Percentiles rank a stretch among this genome's conserved stretches.
Evolutionary conservation across 1,140 invertebrate species (phyloP).

Genomic region (Drosophila rufa): DNA sequence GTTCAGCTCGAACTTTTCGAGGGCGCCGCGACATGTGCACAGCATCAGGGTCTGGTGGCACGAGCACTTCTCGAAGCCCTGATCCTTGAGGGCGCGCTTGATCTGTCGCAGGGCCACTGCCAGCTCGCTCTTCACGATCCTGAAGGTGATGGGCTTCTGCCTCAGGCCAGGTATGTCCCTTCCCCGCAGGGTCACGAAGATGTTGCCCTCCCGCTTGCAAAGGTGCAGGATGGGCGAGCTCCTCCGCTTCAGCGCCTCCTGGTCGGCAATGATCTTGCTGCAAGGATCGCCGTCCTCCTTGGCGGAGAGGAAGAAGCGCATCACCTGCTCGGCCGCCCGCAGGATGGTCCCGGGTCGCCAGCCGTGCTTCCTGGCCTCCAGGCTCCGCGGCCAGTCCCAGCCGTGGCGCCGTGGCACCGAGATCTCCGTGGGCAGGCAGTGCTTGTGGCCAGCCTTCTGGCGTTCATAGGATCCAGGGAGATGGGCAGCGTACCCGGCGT

Average conservation of each 20-base stretch:
- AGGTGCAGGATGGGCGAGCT: constrained; percentile 58
- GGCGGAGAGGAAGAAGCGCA: constrained; percentile 64
- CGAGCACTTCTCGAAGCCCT: constrained; percentile 70
- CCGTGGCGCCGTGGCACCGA: constrained; percentile 64
- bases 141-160: constrained; percentile 73
- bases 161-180: constrained; percentile 14
- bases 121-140: constrained; percentile 67
- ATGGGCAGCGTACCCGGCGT: too few relatives aligned
- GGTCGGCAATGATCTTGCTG: not conserved
- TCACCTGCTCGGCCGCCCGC: constrained; percentile 61
- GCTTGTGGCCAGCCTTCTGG: constrained; percentile 38
- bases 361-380: constrained; percentile 41
- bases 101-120: constrained; percentile 46
- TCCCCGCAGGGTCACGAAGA: constrained; percentile 62
- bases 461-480: not conserved
- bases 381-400: constrained; percentile 65
- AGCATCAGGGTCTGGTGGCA: constrained; percentile 68
- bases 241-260: not conserved
- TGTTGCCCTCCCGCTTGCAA: constrained; percentile 65
- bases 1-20: constrained; percentile 59
- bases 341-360: constrained; percentile 72
- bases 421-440: constrained; percentile 29
- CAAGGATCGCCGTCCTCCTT: constrained; percentile 29
- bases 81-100: constrained; percentile 55
- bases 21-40: constrained; percentile 62